Conservation (phyloP, 2,888 invertebrate species). For the Zaprionus bogoriensis region DNA sequence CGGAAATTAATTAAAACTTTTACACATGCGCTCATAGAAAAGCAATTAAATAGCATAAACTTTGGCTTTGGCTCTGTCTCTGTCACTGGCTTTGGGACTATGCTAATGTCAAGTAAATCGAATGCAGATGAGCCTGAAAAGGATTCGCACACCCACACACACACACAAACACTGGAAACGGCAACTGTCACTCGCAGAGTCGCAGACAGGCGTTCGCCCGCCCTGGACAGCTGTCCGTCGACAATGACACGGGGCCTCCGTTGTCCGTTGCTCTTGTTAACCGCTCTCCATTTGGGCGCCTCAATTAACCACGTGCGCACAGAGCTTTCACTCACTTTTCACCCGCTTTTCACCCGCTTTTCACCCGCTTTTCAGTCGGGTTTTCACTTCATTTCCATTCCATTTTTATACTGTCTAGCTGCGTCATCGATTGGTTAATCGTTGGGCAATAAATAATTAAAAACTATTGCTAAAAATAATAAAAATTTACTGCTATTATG, state of each 20-base stretch:
- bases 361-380: not conserved
- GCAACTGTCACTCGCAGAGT: conserved; percentile 2
- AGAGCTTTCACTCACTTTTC: not conserved
- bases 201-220: not conserved
- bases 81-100: too few species aligned
- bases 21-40: too few species aligned
- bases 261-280: not conserved
- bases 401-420: too few species aligned
- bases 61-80: too few species aligned
- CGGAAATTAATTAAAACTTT: not conserved
- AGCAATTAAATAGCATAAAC: not conserved
- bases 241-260: not conserved
- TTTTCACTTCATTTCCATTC: not conserved
- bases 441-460: too few species aligned
- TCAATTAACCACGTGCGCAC: too few species aligned
- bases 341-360: conserved; percentile 4
- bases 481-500: too few species aligned
- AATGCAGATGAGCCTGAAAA: conserved; percentile 3
- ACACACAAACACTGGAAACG: too few species aligned
- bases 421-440: too few species aligned
- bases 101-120: conserved; percentile 2
- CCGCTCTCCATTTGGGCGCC: conserved; percentile 30
- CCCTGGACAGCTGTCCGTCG: not conserved
- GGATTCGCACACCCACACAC: not conserved
- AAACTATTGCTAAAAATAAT: too few species aligned